A percentile compares a stretch with the other conserved stretches of the same genome.
These are phyloP conservation scores for Tragulus kanchil DNA, from an alignment of 2,113 vertebrate species.

Conservation along the genomic window DNA sequence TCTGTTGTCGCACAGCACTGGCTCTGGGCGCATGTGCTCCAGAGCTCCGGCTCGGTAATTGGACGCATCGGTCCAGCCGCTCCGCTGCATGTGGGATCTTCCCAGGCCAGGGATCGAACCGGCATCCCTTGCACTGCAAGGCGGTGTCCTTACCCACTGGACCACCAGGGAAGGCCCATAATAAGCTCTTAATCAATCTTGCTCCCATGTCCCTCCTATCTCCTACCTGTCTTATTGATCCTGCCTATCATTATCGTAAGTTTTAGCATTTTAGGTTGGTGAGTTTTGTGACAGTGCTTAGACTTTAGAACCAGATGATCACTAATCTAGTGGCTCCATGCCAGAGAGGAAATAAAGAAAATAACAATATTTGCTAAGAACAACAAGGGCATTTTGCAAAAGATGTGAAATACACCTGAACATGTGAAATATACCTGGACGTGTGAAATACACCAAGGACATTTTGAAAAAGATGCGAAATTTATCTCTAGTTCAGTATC, in stretches of 20 bases:
- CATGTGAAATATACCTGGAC: too few relatives aligned
- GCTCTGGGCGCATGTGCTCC: too few relatives aligned
- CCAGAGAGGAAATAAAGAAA: neutral
- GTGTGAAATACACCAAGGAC: too few relatives aligned
- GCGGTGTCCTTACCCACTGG: too few relatives aligned
- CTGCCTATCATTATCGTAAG: neutral
- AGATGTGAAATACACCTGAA: neutral
- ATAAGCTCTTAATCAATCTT: neutral
- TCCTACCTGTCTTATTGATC: neutral
- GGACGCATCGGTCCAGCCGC: too few relatives aligned
- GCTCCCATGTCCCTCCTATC: neutral
- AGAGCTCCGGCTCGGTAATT: too few relatives aligned
- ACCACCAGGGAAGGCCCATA: too few relatives aligned
- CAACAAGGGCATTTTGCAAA: neutral
- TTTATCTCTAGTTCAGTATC: neutral
- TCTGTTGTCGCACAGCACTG: too few relatives aligned
- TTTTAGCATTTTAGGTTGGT: neutral
- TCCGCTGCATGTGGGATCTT: too few relatives aligned
- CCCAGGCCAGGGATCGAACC: too few relatives aligned
- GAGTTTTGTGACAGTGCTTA: neutral
- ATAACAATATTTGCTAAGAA: neutral
- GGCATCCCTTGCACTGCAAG: too few relatives aligned
- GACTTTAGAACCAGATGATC: neutral
- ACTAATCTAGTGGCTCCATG: neutral
- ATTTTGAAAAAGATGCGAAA: too few relatives aligned